A percentile compares a stretch with the other conserved stretches of the same genome.
These are phyloP conservation scores for Euwallacea fornicatus DNA, from an alignment of 1,140 invertebrate genomes.

Conservation along the genomic window DNA sequence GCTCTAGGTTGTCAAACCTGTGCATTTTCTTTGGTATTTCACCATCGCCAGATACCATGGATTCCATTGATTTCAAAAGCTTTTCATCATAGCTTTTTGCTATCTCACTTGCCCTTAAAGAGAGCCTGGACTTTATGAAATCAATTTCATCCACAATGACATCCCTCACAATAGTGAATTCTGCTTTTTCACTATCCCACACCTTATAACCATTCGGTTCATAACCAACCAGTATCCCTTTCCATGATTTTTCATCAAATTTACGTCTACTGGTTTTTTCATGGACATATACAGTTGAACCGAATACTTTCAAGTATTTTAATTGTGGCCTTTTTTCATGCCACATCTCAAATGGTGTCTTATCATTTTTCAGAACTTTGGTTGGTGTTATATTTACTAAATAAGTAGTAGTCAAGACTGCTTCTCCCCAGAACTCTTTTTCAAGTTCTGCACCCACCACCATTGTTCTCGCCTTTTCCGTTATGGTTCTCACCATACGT, in stretches of 20 bases:
- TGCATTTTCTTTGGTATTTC: no score
- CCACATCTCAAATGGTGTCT: conserved; percentile 57
- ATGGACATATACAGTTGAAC: conserved; percentile 53
- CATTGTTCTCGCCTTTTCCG: conserved; percentile 54
- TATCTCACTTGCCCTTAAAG: neutral
- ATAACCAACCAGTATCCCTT: conserved; percentile 53
- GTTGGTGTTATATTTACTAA: conserved; percentile 55
- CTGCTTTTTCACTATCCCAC: conserved; percentile 48
- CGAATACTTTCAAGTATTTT: conserved; percentile 56
- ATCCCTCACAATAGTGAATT: conserved; percentile 51
- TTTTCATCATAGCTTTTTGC: no score
- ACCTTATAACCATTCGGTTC: conserved; percentile 55
- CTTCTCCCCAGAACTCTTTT: conserved; percentile 53
- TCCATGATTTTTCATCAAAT: conserved; percentile 53
- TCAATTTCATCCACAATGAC: conserved; percentile 53
- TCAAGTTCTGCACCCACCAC: conserved; percentile 47
- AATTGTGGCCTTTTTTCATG: conserved; percentile 54
- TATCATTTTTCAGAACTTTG: conserved; percentile 47
- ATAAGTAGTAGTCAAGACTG: conserved; percentile 51
- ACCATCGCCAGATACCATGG: no score
- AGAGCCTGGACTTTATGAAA: conserved; percentile 45
- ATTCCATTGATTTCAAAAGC: no score
- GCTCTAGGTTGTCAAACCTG: no score
- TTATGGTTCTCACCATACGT: conserved; percentile 54
- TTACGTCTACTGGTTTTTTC: conserved; percentile 53